phyloP scores from a whole-genome alignment of 2,888 invertebrate genomes.

The Caenorhabditis sp. region DNA sequence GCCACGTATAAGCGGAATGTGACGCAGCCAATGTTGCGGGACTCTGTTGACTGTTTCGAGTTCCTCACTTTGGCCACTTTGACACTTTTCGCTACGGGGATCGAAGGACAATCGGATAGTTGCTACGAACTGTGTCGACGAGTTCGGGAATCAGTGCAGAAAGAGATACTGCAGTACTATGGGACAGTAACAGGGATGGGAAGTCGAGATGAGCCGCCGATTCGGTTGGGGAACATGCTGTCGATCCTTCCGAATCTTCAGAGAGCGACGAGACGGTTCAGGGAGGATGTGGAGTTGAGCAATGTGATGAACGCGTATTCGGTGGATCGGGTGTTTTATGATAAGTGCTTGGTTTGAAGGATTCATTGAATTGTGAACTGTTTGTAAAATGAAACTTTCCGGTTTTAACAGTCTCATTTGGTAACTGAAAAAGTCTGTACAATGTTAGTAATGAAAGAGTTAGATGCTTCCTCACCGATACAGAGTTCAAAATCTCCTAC shows the following conservation, averaged over 20 bases:
- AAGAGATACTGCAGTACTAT: slow-evolving; percentile 20
- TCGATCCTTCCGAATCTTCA: slow-evolving; percentile 19
- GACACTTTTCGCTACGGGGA: slow-evolving; percentile 46
- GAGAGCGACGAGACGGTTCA: not conserved
- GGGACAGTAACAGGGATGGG: not conserved
- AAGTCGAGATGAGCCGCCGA: not conserved
- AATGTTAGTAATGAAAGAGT: no score
- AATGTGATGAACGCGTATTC: slow-evolving; percentile 16
- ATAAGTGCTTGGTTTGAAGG: not conserved
- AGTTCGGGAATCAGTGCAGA: slow-evolving; percentile 14
- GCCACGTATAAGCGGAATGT: slow-evolving; percentile 63
- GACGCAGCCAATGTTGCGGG: slow-evolving; percentile 61
- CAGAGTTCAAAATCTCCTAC: no score
- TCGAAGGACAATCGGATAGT: slow-evolving; percentile 31
- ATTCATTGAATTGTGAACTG: no score
- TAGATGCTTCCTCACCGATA: no score
- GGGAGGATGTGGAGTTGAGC: slow-evolving; percentile 6
- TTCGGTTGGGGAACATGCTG: slow-evolving; percentile 28
- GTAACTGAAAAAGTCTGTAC: no score
- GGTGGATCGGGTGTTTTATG: slow-evolving; percentile 12
- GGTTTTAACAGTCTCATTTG: no score
- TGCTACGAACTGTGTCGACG: slow-evolving; percentile 5
- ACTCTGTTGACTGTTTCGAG: slow-evolving; percentile 56
- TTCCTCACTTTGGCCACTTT: slow-evolving; percentile 59
- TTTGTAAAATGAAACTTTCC: no score